These are phyloP conservation scores for Tanypteryx hageni DNA, from an alignment of 2,888 invertebrate genomes.

Conservation along the genomic window DNA sequence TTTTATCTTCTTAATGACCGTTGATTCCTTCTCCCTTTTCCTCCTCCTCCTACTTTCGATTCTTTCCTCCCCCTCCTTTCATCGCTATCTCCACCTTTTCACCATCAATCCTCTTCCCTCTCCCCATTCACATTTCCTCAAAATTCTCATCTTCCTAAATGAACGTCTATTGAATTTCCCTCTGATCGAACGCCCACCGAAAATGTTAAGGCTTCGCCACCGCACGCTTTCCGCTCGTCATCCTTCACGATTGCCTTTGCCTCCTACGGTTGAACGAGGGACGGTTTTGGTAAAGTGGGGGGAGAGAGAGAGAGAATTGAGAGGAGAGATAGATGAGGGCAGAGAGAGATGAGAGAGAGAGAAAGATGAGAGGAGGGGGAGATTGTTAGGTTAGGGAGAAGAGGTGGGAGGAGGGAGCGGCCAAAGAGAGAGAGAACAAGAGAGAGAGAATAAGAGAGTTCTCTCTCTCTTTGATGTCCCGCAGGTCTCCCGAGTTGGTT, in stretches of 20 bases:
- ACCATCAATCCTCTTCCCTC: not conserved
- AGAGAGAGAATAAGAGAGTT: not conserved
- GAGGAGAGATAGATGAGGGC: too few species aligned
- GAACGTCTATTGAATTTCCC: constrained; percentile 58
- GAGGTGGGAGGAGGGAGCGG: not conserved
- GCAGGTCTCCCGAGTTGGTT: not conserved
- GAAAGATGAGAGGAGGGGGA: too few species aligned
- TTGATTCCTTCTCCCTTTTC: not conserved
- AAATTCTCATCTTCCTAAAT: constrained; percentile 47
- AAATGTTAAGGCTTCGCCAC: constrained; percentile 16
- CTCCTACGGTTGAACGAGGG: not conserved
- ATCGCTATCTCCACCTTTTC: not conserved
- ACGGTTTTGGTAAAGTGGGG: not conserved
- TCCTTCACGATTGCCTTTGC: constrained; percentile 14
- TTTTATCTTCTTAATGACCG: not conserved
- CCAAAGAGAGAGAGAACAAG: not conserved
- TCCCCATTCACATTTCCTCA: constrained; percentile 22
- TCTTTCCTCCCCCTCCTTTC: not conserved
- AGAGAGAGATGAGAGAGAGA: too few species aligned
- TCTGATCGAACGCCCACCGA: not conserved
- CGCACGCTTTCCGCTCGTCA: not conserved
- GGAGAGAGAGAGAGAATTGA: too few species aligned
- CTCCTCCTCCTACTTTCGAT: not conserved
- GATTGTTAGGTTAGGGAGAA: not conserved
- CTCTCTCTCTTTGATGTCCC: not conserved